These are phyloP conservation scores for Dexiosoma caninum DNA, from an alignment of 2,888 invertebrate genomes.

Conservation along the genomic window DNA sequence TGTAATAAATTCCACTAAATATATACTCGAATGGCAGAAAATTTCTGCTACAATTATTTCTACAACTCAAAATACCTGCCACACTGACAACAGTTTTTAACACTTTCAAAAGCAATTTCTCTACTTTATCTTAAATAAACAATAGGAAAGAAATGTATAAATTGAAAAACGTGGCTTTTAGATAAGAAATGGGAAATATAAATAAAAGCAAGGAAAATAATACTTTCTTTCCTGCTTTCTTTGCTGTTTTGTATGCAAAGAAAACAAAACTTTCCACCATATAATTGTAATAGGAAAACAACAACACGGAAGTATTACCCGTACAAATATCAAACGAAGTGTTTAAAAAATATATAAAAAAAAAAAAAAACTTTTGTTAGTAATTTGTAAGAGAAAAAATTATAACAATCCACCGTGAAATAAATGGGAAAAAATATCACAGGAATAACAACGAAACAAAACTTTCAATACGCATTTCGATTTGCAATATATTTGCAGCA, in stretches of 20 bases:
- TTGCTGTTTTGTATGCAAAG: not conserved
- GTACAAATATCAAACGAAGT: conserved; percentile 37
- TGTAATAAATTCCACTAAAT: no score
- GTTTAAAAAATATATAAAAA: not conserved
- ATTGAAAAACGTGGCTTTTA: not conserved
- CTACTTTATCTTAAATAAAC: conserved; percentile 33
- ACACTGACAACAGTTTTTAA: conserved; percentile 36
- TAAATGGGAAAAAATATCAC: not conserved
- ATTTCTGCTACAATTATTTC: not conserved
- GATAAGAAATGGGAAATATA: conserved; percentile 47
- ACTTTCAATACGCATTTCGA: conserved; percentile 50
- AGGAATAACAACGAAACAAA: not conserved
- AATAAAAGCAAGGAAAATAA: conserved; percentile 24
- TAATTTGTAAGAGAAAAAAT: conserved; percentile 37
- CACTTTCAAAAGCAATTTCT: conserved; percentile 45
- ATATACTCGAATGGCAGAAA: no score
- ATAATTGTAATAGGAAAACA: conserved; percentile 51
- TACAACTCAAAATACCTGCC: not conserved
- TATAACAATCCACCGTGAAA: conserved; percentile 7
- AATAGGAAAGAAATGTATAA: not conserved
- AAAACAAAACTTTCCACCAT: conserved; percentile 10
- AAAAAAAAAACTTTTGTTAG: conserved; percentile 55
- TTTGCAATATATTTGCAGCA: conserved; percentile 52
- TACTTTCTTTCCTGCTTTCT: no score
- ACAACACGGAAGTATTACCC: conserved; percentile 41